Percentiles rank a stretch among this genome's conserved stretches.
Evolutionary conservation across 2,797 vertebrate genomes (phyloP).

Genomic region (Gymnodraco acuticeps): DNA sequence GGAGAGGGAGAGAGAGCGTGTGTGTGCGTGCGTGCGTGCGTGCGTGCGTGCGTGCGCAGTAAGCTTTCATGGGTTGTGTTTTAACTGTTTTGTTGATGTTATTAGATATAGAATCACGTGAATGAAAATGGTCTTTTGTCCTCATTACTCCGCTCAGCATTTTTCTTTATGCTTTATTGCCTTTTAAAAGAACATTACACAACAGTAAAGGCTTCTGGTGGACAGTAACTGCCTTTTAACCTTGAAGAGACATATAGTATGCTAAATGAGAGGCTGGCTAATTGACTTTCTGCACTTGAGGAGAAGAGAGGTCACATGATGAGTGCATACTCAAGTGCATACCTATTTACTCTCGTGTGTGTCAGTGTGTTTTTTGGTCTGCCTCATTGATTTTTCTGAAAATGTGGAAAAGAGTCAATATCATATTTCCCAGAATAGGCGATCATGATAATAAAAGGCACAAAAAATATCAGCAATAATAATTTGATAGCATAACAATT

Average conservation of each 20-base stretch:
- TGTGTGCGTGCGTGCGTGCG: not conserved
- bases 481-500: not conserved
- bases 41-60: constrained; percentile 12
- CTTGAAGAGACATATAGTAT: constrained; percentile 30
- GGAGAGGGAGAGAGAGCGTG: not conserved
- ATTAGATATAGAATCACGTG: not conserved
- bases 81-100: constrained; percentile 25
- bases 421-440: constrained; percentile 12
- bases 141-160: not conserved
- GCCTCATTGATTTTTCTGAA: constrained; percentile 21
- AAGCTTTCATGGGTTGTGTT: constrained; percentile 23
- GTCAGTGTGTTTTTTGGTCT: not conserved
- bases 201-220: not conserved
- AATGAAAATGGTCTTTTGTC: constrained; percentile 7
- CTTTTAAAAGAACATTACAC: not conserved
- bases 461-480: not conserved
- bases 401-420: constrained; percentile 22
- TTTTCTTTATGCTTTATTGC: not conserved
- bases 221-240: constrained; percentile 41
- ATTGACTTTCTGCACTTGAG: constrained; percentile 48
- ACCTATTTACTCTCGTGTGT: not conserved
- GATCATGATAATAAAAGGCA: not conserved
- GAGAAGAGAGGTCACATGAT: constrained; percentile 18
- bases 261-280: constrained; percentile 28
- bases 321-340: constrained; percentile 17